phyloP scores from a whole-genome alignment of 2,888 invertebrate species.

The Pseudeuparius sepicola region DNA sequence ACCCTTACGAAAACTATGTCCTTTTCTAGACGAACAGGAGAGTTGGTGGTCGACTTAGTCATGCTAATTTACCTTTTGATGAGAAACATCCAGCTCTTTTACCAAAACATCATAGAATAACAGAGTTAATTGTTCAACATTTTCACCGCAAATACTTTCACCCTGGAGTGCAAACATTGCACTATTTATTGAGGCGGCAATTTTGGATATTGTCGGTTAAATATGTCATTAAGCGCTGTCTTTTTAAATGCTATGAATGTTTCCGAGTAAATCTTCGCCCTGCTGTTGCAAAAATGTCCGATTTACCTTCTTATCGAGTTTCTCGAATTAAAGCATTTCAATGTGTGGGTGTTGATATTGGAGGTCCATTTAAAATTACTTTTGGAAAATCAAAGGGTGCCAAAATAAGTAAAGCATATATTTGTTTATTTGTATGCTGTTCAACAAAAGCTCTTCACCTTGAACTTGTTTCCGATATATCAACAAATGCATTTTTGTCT shows the following conservation, averaged over 20 bases:
- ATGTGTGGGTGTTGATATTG: background rate
- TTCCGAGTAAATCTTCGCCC: background rate
- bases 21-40: background rate
- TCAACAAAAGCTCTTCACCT: slow-evolving; percentile 5
- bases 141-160: background rate
- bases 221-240: background rate
- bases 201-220: background rate
- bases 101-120: background rate
- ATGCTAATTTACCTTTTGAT: background rate
- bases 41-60: background rate
- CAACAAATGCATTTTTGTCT: background rate
- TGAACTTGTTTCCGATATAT: slow-evolving; percentile 3
- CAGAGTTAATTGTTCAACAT: background rate
- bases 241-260: background rate
- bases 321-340: background rate
- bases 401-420: slow-evolving; percentile 1
- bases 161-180: background rate
- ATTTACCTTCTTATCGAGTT: slow-evolving; percentile 3
- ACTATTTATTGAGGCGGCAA: background rate
- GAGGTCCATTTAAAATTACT: background rate
- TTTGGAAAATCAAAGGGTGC: background rate
- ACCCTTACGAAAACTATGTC: too few species aligned
- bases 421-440: background rate
- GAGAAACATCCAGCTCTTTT: background rate
- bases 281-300: background rate